Conservation (phyloP, 64 coral and sea anemone species). For the Montipora capricornis region DNA sequence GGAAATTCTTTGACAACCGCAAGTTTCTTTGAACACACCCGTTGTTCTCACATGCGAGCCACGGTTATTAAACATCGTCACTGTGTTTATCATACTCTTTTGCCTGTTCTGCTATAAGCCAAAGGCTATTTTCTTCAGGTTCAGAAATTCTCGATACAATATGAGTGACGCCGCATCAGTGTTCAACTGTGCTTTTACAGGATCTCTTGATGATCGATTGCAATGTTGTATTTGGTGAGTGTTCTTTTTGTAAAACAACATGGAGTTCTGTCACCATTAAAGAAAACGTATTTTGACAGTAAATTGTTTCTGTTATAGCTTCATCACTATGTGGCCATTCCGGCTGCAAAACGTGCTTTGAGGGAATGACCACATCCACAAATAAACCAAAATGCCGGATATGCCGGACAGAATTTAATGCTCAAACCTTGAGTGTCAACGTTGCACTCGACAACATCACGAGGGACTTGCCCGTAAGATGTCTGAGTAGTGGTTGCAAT, state of each 20-base stretch:
- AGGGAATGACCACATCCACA: not conserved
- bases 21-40: not conserved
- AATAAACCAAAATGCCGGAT: not conserved
- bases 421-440: not conserved
- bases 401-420: not conserved
- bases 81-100: not conserved
- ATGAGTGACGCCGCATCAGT: not conserved
- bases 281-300: not conserved
- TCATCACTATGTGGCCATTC: slow-evolving; percentile 12
- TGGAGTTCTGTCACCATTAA: not conserved
- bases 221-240: not conserved
- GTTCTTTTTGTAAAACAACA: not conserved
- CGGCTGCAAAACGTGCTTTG: not conserved
- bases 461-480: not conserved
- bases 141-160: not conserved
- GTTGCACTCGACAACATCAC: not conserved
- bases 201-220: not conserved
- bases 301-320: not conserved
- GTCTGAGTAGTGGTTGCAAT: not conserved
- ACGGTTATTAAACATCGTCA: not conserved
- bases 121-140: not conserved
- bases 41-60: not conserved
- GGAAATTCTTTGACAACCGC: not conserved
- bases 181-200: not conserved
- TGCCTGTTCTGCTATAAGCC: not conserved